These are phyloP conservation scores for Pocota personata DNA, from an alignment of 2,888 invertebrate species.

Conservation along the genomic window DNA sequence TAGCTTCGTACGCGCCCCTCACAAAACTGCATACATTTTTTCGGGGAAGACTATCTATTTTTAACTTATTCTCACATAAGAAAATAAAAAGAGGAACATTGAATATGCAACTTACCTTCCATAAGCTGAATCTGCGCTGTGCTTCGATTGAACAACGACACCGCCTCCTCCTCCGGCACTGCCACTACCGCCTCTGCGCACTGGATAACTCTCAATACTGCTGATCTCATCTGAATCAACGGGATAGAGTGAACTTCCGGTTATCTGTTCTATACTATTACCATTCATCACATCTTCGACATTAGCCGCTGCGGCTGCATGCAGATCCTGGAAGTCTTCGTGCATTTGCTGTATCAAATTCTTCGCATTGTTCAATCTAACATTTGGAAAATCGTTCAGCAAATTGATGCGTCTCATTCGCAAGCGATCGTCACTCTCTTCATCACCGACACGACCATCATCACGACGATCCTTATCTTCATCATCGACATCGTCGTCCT, in stretches of 20 bases:
- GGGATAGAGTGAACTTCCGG: conserved; percentile 61
- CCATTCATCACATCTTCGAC: conserved; percentile 50
- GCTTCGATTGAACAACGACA: conserved; percentile 77
- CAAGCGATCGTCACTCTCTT: conserved; percentile 42
- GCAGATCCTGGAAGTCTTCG: conserved; percentile 78
- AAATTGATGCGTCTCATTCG: conserved; percentile 59
- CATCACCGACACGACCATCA: conserved; percentile 54
- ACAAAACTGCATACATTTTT: neutral
- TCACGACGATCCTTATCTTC: conserved; percentile 49
- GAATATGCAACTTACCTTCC: conserved; percentile 93
- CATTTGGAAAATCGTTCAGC: conserved; percentile 77
- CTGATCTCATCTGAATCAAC: conserved; percentile 82
- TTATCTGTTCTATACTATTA: conserved; percentile 35
- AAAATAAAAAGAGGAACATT: neutral
- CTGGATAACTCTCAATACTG: conserved; percentile 80
- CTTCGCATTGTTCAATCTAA: conserved; percentile 80
- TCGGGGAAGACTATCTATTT: conserved; percentile 23
- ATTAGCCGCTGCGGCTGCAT: conserved; percentile 73
- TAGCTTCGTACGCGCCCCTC: neutral
- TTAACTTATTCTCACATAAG: neutral
- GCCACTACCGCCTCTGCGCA: conserved; percentile 73
- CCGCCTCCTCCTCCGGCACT: conserved; percentile 75
- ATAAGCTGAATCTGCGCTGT: conserved; percentile 90
- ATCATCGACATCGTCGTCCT: conserved; percentile 78
- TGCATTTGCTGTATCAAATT: conserved; percentile 80